Conservation (phyloP, 2,888 invertebrate species). For the Callinectes sapidus region DNA sequence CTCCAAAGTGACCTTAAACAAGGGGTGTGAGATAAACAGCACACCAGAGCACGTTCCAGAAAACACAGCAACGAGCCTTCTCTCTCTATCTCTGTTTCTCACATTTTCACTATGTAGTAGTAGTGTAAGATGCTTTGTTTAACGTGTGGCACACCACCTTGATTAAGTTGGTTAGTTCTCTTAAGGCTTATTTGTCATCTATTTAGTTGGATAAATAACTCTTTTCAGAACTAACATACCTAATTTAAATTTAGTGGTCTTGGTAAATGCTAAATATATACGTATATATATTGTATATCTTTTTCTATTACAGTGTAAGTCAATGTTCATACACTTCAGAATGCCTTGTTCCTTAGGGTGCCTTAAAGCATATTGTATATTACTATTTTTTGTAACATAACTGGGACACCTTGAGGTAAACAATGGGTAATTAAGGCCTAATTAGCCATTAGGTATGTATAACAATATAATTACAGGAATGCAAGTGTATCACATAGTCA, state of each 20-base stretch:
- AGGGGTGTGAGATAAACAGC: constrained; percentile 63
- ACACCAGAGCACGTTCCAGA: constrained; percentile 68
- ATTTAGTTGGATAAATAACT: constrained; percentile 30
- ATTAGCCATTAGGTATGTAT: constrained; percentile 68
- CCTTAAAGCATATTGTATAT: constrained; percentile 71
- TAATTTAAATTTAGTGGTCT: constrained; percentile 52
- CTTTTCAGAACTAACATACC: constrained; percentile 48
- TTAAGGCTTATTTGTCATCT: constrained; percentile 22
- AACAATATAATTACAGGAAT: constrained; percentile 65
- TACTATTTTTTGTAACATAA: constrained; percentile 69
- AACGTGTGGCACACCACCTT: constrained; percentile 52
- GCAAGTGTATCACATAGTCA: constrained; percentile 68
- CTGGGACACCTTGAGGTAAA: constrained; percentile 70
- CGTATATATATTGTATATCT: constrained; percentile 51
- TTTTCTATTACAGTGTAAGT: constrained; percentile 67
- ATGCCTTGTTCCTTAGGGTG: constrained; percentile 71
- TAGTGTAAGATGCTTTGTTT: constrained; percentile 61
- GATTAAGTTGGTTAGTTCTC: constrained; percentile 31
- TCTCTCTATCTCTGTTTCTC: constrained; percentile 50
- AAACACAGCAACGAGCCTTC: constrained; percentile 71
- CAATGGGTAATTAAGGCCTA: constrained; percentile 63
- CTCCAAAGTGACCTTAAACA: constrained; percentile 68
- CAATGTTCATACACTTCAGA: constrained; percentile 68
- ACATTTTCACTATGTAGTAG: constrained; percentile 54
- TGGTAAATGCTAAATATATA: constrained; percentile 52